Percentiles rank a stretch among this genome's conserved stretches.
Evolutionary conservation across 2,888 invertebrate species (phyloP).

Genomic region (Microdon myrmicae): DNA sequence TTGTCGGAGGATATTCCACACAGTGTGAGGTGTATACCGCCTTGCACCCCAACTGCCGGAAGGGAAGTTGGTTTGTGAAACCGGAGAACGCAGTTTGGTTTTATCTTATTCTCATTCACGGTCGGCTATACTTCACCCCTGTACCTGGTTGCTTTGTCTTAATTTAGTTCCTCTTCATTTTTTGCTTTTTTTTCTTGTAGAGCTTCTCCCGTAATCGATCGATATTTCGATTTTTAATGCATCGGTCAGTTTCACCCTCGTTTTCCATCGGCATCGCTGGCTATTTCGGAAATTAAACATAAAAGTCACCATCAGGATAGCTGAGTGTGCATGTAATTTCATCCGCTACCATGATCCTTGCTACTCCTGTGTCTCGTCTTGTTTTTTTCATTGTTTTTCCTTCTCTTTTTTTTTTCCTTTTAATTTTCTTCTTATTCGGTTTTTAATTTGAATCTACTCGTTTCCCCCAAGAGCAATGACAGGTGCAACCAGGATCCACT

Average conservation of each 20-base stretch:
- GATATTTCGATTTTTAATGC: constrained; percentile 47
- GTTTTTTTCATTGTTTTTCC: constrained; percentile 4
- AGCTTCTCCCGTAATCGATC: constrained; percentile 52
- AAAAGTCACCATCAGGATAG: constrained; percentile 47
- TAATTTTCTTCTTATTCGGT: constrained; percentile 2
- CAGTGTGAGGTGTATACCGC: constrained; percentile 7
- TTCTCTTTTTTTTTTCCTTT: constrained; percentile 5
- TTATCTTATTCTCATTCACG: constrained; percentile 44
- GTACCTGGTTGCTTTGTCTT: no score
- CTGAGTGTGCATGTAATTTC: constrained; percentile 51
- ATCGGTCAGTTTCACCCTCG: constrained; percentile 46
- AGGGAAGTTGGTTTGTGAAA: constrained; percentile 50
- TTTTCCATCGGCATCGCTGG: constrained; percentile 18
- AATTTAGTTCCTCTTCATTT: no score
- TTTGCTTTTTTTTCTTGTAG: constrained; percentile 48
- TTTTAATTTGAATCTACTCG: constrained; percentile 13
- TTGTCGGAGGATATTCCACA: constrained; percentile 39
- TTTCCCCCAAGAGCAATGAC: constrained; percentile 34
- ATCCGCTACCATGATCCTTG: constrained; percentile 52
- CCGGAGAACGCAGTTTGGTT: constrained; percentile 44
- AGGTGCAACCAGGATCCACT: constrained; percentile 45
- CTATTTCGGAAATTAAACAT: constrained; percentile 49
- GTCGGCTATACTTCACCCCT: no score
- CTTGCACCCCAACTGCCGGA: constrained; percentile 51
- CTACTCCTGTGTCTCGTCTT: constrained; percentile 27